phyloP scores from a whole-genome alignment of 1,140 invertebrate species.

The Aphaenogaster ashmeadi region DNA sequence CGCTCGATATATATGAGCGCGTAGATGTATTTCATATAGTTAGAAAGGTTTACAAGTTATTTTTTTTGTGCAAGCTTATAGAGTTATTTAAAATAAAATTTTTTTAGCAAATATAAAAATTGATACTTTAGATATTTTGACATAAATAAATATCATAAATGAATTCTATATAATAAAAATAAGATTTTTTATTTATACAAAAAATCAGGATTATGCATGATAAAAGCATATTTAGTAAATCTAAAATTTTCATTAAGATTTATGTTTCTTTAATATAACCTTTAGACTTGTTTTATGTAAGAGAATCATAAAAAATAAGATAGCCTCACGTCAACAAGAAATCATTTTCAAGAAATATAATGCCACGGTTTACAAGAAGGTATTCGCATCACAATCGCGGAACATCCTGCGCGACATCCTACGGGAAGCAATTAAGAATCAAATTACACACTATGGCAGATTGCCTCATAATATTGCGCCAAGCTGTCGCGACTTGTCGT shows the following conservation, averaged over 20 bases:
- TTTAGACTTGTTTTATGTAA: background rate
- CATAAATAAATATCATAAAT: background rate
- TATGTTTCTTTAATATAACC: background rate
- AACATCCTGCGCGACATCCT: conserved; percentile 4
- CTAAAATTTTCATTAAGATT: background rate
- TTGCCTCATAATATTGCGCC: conserved; percentile 51
- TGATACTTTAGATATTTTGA: background rate
- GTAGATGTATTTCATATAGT: background rate
- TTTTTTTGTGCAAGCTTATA: background rate
- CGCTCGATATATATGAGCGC: background rate
- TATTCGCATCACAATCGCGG: conserved; percentile 24
- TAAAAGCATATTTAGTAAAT: background rate
- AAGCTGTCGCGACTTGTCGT: conserved; percentile 68
- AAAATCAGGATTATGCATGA: background rate
- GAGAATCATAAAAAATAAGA: background rate
- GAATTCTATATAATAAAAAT: background rate
- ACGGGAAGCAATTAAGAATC: conserved; percentile 64
- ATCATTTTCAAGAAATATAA: conserved; percentile 42
- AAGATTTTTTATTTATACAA: conserved; percentile 4
- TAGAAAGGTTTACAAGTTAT: conserved; percentile 6
- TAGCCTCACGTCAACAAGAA: background rate
- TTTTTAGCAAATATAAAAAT: background rate
- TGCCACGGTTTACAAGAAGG: conserved; percentile 12
- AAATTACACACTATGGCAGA: conserved; percentile 38
- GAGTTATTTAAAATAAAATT: background rate